Conservation (phyloP, 2,113 vertebrate genomes). For the Choloepus hoffmanni region DNA sequence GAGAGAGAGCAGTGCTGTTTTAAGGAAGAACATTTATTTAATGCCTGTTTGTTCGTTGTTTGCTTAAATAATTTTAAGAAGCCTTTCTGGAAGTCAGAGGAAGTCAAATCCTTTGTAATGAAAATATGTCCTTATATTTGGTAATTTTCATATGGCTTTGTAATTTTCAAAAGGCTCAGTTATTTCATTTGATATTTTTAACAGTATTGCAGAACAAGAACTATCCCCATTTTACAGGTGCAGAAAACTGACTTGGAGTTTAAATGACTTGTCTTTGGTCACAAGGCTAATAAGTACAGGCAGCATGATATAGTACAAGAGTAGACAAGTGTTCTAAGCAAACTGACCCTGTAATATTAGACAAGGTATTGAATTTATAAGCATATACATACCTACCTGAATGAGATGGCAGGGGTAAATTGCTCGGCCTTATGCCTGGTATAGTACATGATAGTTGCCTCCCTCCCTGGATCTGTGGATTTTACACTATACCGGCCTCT, state of each 20-base stretch:
- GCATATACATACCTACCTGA: not conserved
- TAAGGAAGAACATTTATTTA: not conserved
- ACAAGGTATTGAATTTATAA: not conserved
- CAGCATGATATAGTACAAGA: not conserved
- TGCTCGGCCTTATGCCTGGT: not conserved
- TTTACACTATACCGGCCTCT: not conserved
- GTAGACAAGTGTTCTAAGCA: not conserved
- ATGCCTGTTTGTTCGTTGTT: not conserved
- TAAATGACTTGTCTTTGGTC: not conserved
- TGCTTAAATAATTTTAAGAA: not conserved
- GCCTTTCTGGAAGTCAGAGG: not conserved
- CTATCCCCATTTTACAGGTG: not conserved
- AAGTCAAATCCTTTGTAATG: not conserved
- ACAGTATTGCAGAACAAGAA: not conserved
- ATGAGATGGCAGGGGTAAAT: not conserved
- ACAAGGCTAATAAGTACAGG: not conserved
- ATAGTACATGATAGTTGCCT: not conserved
- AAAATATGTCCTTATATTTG: not conserved
- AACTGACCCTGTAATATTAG: not conserved
- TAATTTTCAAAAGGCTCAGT: not conserved
- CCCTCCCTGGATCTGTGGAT: not conserved
- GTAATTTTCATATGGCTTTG: not conserved
- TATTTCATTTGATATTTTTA: not conserved
- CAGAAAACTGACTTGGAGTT: slow-evolving; percentile 13
- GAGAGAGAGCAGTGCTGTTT: not conserved